Evolutionary conservation across 2,113 vertebrate species (phyloP), one percentile per base, ranked within the genome.

Genomic region (Platichthys flesus): DNA sequence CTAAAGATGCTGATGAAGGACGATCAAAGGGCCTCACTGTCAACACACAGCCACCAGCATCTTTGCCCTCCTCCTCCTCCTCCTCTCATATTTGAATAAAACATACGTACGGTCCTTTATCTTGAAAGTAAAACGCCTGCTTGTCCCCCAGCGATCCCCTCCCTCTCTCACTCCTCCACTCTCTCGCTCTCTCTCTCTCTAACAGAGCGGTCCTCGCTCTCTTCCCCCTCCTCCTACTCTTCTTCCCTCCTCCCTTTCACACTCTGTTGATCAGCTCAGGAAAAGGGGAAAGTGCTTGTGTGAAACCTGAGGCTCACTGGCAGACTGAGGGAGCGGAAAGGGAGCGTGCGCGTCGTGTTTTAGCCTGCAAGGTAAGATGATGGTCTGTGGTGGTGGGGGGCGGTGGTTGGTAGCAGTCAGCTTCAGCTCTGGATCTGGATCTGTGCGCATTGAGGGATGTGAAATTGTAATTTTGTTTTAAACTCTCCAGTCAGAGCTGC

Each of bases 281-380:
- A 87, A 78, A 6, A 89, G 79, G 78, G 78, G 72, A 92, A 91
- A 90, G 88, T 76, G 83, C 83, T 87, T 4, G 79, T 57, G 81
- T 84, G 90, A 91, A 94, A 93, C 90, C 91, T 90, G 87, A 93
- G 87, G 81, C 90, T 86, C 82, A 89, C 82, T 85, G 67, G 82
- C 88, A 82, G 86, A 71, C 83, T 56, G 81, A 86, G 81, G 85
- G 77, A 68, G 77, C 64, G 49, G 63, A 78, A 78, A 74, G 83
- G 66, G 55, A 67, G 28, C 58, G 51, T 54, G 40, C 67, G 56
- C 77, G 15, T 21, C 63, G 78, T 70, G 31, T 56, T 78, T 82
- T 69, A 87, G 24, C 72, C 83, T 67, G 37, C 70, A 82, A 93
- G 92, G 93, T 94, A 94, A 93, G 94, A 37, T 70, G 66, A 89